Conservation (phyloP, 2,797 vertebrate species). For the Phyllotis vaccarum region DNA sequence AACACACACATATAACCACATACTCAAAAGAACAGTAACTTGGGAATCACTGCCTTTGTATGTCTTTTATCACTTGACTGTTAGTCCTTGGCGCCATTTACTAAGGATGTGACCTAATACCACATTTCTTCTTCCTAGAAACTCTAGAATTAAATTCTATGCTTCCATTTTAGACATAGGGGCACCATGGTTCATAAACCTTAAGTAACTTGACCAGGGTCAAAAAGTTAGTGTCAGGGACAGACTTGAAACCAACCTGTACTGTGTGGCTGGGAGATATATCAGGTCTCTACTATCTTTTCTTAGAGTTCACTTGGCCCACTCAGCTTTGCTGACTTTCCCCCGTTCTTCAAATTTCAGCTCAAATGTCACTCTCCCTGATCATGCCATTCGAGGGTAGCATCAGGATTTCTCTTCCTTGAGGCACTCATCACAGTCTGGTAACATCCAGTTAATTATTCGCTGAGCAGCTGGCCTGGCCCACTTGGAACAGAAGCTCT, state of each 20-base stretch:
- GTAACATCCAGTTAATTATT: background rate
- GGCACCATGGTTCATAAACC: background rate
- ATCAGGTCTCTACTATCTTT: background rate
- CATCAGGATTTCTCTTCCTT: background rate
- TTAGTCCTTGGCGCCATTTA: background rate
- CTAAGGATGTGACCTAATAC: background rate
- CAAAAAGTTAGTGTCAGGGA: background rate
- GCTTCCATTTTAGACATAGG: background rate
- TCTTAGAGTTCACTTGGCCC: background rate
- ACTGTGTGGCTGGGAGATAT: background rate
- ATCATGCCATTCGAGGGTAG: background rate
- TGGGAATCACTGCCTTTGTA: background rate
- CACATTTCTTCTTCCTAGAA: background rate
- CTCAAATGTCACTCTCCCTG: conserved; percentile 11
- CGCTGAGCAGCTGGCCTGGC: background rate
- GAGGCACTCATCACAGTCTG: background rate
- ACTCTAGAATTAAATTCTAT: background rate
- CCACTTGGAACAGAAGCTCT: background rate
- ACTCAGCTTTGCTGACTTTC: conserved; percentile 26
- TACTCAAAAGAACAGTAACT: background rate
- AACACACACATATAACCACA: background rate
- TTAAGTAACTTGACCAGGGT: background rate
- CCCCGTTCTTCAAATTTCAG: background rate
- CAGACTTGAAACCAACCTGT: background rate
- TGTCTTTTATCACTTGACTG: background rate